These are phyloP conservation scores for Pteronura brasiliensis DNA, from an alignment of 2,113 vertebrate species.

Conservation along the genomic window DNA sequence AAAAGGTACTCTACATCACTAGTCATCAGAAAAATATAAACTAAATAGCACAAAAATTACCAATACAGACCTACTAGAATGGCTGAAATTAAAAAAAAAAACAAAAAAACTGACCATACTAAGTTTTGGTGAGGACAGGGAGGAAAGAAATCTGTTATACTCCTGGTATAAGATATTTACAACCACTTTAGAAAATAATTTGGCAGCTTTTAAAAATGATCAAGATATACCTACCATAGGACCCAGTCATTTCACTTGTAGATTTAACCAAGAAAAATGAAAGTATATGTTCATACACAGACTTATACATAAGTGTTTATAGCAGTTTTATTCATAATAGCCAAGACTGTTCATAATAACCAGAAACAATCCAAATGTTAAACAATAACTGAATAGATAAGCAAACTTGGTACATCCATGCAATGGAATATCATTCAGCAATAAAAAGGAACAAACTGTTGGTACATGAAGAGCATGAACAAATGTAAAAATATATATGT, in stretches of 20 bases:
- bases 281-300: not conserved
- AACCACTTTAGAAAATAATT: not conserved
- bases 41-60: not conserved
- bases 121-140: not conserved
- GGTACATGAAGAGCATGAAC: not conserved
- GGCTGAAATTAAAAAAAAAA: not conserved
- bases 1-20: not conserved
- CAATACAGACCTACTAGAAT: not conserved
- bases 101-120: not conserved
- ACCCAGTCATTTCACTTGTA: not conserved
- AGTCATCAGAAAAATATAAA: not conserved
- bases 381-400: not conserved
- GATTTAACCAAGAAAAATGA: conserved; percentile 35
- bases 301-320: not conserved
- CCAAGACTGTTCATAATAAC: not conserved
- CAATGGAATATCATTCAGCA: not conserved
- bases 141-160: not conserved
- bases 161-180: not conserved
- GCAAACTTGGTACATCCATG: not conserved
- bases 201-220: not conserved
- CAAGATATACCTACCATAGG: not conserved
- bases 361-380: not conserved
- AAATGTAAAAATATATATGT: not conserved
- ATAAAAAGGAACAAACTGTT: not conserved
- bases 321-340: not conserved